These are phyloP conservation scores for Salvelinus fontinalis DNA, from an alignment of 2,113 vertebrate genomes.

Conservation along the genomic window DNA sequence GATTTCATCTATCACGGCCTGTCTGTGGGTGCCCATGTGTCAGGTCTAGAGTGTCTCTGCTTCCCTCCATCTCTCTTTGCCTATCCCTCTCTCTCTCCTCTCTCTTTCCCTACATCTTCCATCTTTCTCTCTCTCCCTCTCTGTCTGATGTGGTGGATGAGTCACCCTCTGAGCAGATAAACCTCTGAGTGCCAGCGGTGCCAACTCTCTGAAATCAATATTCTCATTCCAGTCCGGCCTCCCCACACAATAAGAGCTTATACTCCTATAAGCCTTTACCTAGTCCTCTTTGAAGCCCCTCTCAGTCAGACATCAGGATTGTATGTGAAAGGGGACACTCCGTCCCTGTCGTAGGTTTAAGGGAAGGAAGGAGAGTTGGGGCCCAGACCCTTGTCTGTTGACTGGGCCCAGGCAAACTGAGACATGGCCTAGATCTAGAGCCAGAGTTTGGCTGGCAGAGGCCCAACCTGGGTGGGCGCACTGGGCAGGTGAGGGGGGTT, in stretches of 20 bases:
- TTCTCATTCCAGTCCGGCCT: constrained; percentile 36
- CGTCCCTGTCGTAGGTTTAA: constrained; percentile 28
- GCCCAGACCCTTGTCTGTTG: background rate
- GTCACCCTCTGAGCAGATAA: constrained; percentile 39
- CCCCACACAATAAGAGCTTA: background rate
- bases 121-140: constrained; percentile 19
- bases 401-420: background rate
- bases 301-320: constrained; percentile 31
- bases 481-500: constrained; percentile 5
- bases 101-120: constrained; percentile 12
- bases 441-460: constrained; percentile 22
- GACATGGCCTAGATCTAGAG: constrained; percentile 21
- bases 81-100: constrained; percentile 21
- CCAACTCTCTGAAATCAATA: constrained; percentile 46
- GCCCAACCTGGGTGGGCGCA: constrained; percentile 6
- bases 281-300: constrained; percentile 29
- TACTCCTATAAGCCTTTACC: constrained; percentile 40
- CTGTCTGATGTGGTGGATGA: constrained; percentile 20
- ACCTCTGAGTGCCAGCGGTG: constrained; percentile 31
- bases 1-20: too few relatives aligned
- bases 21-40: background rate
- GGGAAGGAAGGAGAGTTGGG: constrained; percentile 31
- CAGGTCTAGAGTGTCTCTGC: background rate
- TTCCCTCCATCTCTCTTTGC: background rate
- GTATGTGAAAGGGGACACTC: constrained; percentile 41